These are phyloP conservation scores for Rhorus exstirpatorius DNA, from an alignment of 2,888 invertebrate species.

Conservation along the genomic window DNA sequence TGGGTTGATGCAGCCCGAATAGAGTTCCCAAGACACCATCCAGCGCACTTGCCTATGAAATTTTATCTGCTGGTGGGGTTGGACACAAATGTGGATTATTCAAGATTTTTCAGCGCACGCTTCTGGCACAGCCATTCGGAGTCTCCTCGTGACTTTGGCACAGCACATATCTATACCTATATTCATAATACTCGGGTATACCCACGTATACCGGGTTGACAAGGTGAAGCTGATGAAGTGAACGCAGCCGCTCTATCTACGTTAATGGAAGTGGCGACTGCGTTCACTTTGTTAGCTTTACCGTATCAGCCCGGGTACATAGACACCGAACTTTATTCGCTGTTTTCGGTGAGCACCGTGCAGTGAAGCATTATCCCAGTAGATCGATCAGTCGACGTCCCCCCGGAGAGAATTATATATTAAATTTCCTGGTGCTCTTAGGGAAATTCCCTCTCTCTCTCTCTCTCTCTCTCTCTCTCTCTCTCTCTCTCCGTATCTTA, in stretches of 20 bases:
- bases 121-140: constrained; percentile 31
- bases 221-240: too few relatives aligned
- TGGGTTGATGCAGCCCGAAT: constrained; percentile 22
- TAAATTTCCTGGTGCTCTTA: constrained; percentile 56
- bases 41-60: constrained; percentile 52
- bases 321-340: constrained; percentile 10
- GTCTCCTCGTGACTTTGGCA: constrained; percentile 24
- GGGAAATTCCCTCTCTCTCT: constrained; percentile 24
- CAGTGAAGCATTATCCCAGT: constrained; percentile 55
- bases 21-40: constrained; percentile 53
- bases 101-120: constrained; percentile 53
- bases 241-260: too few relatives aligned
- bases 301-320: not conserved
- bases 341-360: constrained; percentile 15
- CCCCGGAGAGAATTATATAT: constrained; percentile 63
- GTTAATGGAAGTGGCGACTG: too few relatives aligned
- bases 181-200: not conserved
- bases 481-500: too few relatives aligned
- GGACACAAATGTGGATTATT: constrained; percentile 22
- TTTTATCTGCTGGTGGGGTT: constrained; percentile 42
- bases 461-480: not conserved
- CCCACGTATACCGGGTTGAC: too few relatives aligned
- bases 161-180: not conserved
- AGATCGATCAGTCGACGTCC: constrained; percentile 65
- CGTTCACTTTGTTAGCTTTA: too few relatives aligned